phyloP scores from a whole-genome alignment of 2,113 vertebrate genomes.

The Perca schrenkii region DNA sequence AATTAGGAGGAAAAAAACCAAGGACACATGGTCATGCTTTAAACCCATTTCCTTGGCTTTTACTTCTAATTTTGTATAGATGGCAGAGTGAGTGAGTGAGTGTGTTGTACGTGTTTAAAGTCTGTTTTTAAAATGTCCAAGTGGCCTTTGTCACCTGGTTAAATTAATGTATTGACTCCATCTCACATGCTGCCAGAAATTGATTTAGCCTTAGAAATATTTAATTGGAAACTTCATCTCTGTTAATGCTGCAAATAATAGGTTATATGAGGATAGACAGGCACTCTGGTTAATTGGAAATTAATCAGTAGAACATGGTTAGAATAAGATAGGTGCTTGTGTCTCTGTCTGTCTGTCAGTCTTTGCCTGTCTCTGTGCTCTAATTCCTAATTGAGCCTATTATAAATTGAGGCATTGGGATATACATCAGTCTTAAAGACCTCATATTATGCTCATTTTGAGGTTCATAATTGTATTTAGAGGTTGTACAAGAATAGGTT shows the following conservation, averaged over 20 bases:
- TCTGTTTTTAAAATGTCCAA: slow-evolving; percentile 19
- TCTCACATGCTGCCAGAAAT: slow-evolving; percentile 32
- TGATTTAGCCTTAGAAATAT: slow-evolving; percentile 46
- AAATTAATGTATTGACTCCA: slow-evolving; percentile 47
- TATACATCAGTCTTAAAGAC: slow-evolving; percentile 10
- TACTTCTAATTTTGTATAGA: background rate
- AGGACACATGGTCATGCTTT: background rate
- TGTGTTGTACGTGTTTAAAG: background rate
- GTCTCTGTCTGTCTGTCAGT: background rate
- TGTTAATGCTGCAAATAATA: slow-evolving; percentile 46
- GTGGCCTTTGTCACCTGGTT: slow-evolving; percentile 41
- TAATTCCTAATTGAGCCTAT: slow-evolving; percentile 31
- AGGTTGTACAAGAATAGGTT: too few species aligned
- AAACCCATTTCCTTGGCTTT: background rate
- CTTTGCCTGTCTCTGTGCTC: slow-evolving; percentile 1
- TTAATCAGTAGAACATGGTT: slow-evolving; percentile 46
- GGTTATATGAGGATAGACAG: slow-evolving; percentile 56
- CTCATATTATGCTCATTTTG: too few species aligned
- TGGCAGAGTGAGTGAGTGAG: too few species aligned
- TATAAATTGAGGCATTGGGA: background rate
- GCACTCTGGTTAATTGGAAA: slow-evolving; percentile 57
- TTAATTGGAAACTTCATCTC: slow-evolving; percentile 59
- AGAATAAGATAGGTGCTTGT: slow-evolving; percentile 15
- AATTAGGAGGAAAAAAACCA: background rate
- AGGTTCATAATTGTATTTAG: too few species aligned